Base-by-base conservation (phyloP, 2,888 invertebrate species). In the Nomada fabriciana region DNA sequence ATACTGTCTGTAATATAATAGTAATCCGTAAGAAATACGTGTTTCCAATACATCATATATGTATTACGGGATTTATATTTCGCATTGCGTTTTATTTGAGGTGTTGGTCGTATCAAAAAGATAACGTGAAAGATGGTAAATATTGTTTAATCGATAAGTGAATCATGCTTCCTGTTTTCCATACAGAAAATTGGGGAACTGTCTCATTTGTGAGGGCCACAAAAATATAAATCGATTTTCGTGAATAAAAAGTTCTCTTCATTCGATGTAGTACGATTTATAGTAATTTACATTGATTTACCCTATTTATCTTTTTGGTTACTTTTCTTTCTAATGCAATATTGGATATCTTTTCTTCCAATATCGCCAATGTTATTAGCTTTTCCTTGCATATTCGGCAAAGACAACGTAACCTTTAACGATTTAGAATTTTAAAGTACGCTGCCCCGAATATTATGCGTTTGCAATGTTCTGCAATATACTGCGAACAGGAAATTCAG, bases 31-130 rank as follows among this genome's bases (percentile, higher is more conserved):
- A 13, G 57, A 47, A 57, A 67, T 20, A 36, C 55, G 57, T 13
- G 29, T 50, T 65, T 50, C 67, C 65, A 20, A 74, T 74, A 73
- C 13, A 20, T 52, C 18, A 13, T n/a, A 15, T 10, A 36, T n/a
- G 13, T 36, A 20, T 15, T 23, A 53, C 2, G n/a, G n/a, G 13
- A 25, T 61, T 64, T 43, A 53, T 72, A 63, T 25, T 53, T 53
- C 53, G n/a, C 15, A 2, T 42, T 43, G 25, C 20, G 2, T 23
- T 43, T 20, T 20, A 43, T 42, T 63, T 64, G 42, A 10, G 15
- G 3, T 43, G n/a, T 55, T 43, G 13, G 36, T 20, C n/a, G n/a
- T 20, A n/a, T 53, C 53, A 20, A 53, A 1, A 18, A 53, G 18
- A 53, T 18, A 10, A 53, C n/a, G n/a, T 53, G 53, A n/a, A 53